A percentile compares a stretch with the other conserved stretches of the same genome.
Evolutionary conservation across 2,113 vertebrate species (phyloP).

Genomic region (Propithecus coquereli): DNA sequence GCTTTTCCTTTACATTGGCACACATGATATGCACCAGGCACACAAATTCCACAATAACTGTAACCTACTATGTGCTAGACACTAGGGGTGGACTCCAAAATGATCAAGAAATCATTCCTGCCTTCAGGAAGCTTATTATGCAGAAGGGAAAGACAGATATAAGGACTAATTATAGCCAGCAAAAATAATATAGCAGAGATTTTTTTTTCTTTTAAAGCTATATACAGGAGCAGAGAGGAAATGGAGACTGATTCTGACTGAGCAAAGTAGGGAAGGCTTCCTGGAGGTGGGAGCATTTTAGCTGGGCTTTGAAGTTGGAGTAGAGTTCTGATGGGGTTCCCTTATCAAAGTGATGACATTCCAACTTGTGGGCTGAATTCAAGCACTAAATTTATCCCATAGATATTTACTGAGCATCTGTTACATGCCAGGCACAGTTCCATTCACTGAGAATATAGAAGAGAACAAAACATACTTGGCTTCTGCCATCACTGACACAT

Average conservation of each 20-base stretch:
- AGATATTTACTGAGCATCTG: background rate
- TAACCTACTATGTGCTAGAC: background rate
- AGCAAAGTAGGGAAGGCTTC: background rate
- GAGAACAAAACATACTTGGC: background rate
- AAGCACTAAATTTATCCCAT: background rate
- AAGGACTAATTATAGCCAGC: background rate
- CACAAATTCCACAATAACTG: background rate
- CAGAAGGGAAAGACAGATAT: background rate
- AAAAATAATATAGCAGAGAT: background rate
- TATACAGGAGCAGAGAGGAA: background rate
- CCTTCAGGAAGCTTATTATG: background rate
- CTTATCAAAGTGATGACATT: background rate
- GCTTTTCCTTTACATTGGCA: background rate
- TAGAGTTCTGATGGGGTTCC: background rate
- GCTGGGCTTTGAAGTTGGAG: background rate
- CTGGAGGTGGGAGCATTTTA: background rate
- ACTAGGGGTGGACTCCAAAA: background rate
- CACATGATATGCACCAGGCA: background rate
- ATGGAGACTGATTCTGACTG: background rate
- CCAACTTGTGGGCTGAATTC: background rate
- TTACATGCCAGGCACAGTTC: background rate
- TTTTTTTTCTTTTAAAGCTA: constrained; percentile 20
- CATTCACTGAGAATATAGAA: background rate
- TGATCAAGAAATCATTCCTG: background rate
- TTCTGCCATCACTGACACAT: background rate